A percentile compares a stretch with the other conserved stretches of the same genome.
These are phyloP conservation scores for Palaemon carinicauda DNA, from an alignment of 1,140 invertebrate species.

Conservation along the genomic window DNA sequence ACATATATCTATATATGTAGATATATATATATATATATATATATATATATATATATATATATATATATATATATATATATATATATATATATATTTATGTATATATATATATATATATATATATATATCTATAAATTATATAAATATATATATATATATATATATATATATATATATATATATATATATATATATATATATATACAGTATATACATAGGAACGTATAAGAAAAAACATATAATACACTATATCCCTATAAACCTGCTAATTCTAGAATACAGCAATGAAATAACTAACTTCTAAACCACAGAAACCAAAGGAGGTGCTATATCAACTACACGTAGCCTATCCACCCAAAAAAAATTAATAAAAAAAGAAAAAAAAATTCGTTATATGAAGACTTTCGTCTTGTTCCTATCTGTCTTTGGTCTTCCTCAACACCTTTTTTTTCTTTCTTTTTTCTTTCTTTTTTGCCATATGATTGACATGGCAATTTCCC, in stretches of 20 bases:
- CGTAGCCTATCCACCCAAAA: no score
- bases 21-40: constrained; percentile 2
- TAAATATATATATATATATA: not conserved
- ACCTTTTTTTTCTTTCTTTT: no score
- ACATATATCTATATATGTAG: not conserved
- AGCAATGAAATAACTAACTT: not conserved
- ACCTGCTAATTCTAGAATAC: not conserved
- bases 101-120: not conserved
- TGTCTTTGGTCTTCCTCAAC: no score
- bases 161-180: not conserved
- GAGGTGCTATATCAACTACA: no score
- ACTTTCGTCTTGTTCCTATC: no score
- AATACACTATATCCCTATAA: not conserved
- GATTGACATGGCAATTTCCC: no score
- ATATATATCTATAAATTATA: not conserved
- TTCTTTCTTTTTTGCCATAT: no score
- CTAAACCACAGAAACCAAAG: not conserved
- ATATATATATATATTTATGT: not conserved
- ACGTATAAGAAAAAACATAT: no score
- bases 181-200: not conserved
- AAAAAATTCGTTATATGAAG: no score
- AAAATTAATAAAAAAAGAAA: no score
- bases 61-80: not conserved
- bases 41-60: not conserved
- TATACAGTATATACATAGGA: not conserved